Evolutionary conservation across 1,140 invertebrate genomes (phyloP).

Genomic region (Lycorma delicatula): DNA sequence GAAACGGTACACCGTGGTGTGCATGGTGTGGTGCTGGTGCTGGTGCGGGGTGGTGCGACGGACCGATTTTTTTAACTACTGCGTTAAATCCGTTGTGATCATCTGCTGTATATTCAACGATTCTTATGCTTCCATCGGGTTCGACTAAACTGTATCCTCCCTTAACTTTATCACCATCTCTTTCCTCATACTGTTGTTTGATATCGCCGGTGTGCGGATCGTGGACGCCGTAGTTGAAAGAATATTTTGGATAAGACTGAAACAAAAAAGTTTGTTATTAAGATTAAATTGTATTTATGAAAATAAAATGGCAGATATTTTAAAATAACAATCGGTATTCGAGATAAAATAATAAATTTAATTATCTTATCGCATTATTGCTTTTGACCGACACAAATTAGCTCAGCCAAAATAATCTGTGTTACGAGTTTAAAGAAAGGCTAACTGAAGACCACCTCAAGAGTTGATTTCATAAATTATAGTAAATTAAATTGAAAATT

Average conservation of each 20-base stretch:
- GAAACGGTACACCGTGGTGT: background rate
- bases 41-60: constrained; percentile 15
- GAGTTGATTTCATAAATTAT: too few relatives aligned
- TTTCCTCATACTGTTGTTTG: constrained; percentile 34
- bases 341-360: too few relatives aligned
- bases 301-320: too few relatives aligned
- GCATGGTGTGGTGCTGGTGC: constrained; percentile 8
- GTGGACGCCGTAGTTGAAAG: constrained; percentile 37
- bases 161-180: constrained; percentile 27
- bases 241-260: constrained; percentile 30
- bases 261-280: constrained; percentile 10
- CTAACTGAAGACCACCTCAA: too few relatives aligned
- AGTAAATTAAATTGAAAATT: too few relatives aligned
- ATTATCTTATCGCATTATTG: too few relatives aligned
- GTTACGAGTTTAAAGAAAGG: too few relatives aligned
- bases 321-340: too few relatives aligned
- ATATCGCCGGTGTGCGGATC: constrained; percentile 36
- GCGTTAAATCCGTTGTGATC: constrained; percentile 34
- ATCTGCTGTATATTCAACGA: constrained; percentile 42
- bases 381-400: too few relatives aligned
- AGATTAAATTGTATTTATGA: too few relatives aligned
- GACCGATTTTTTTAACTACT: constrained; percentile 23
- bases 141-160: constrained; percentile 30
- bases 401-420: too few relatives aligned
- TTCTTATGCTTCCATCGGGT: constrained; percentile 41